Conservation (phyloP, 2,113 vertebrate species). For the Phainopepla nitens region DNA sequence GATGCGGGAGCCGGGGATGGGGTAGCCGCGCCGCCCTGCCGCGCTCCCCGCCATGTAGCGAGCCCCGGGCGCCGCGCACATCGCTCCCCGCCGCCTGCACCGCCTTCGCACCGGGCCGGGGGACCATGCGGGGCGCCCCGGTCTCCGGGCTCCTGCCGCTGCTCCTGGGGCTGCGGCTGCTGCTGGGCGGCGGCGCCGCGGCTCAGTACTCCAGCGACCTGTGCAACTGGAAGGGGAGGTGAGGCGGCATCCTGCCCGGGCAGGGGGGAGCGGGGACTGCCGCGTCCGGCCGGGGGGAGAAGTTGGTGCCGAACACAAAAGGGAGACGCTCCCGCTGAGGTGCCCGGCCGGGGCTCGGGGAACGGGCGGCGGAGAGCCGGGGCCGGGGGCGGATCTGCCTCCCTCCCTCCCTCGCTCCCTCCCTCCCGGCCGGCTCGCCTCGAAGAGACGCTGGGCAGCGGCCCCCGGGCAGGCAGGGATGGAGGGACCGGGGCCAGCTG, state of each 20-base stretch:
- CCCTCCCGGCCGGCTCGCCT: not conserved
- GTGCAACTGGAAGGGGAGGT: constrained; percentile 98
- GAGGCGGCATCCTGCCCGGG: constrained; percentile 39
- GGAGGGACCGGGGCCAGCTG: not conserved
- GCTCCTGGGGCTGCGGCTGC: constrained; percentile 70
- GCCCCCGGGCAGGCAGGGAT: not conserved
- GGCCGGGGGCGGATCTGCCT: not conserved
- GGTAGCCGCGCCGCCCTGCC: constrained; percentile 8
- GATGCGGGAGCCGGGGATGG: constrained; percentile 22
- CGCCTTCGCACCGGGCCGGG: not conserved
- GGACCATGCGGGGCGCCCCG: constrained; percentile 62
- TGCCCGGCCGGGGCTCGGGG: not conserved
- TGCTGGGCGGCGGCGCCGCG: constrained; percentile 74
- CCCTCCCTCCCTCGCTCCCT: not conserved
- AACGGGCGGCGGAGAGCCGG: not conserved
- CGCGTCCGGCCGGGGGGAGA: not conserved
- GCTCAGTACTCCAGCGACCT: constrained; percentile 93
- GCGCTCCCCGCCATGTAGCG: not conserved
- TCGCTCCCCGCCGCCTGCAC: not conserved
- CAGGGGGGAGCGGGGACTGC: not conserved
- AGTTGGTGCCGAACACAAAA: not conserved
- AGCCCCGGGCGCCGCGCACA: not conserved
- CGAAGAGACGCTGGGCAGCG: not conserved
- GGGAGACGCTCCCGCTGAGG: not conserved
- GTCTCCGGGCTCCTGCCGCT: constrained; percentile 56